A percentile compares a stretch with the other conserved stretches of the same genome.
Evolutionary conservation across 2,797 vertebrate genomes (phyloP).

Genomic region (Serranus cabrilla): DNA sequence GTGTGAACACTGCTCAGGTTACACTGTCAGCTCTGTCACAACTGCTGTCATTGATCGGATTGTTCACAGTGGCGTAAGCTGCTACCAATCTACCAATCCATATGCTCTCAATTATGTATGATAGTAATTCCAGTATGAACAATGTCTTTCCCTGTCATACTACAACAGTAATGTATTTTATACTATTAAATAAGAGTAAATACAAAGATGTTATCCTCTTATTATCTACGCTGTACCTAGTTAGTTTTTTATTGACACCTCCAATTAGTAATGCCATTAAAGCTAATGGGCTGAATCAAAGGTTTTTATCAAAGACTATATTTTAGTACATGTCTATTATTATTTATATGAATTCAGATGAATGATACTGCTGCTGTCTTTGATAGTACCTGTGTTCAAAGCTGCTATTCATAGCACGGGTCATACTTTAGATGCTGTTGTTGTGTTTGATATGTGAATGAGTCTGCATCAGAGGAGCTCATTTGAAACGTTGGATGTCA

Average conservation of each 20-base stretch:
- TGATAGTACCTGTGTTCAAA: slow-evolving; percentile 24
- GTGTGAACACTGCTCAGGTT: too few species aligned
- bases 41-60: too few species aligned
- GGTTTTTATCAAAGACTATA: neutral
- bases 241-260: too few species aligned
- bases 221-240: neutral
- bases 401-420: slow-evolving; percentile 16
- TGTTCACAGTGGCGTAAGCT: too few species aligned
- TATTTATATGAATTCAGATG: neutral
- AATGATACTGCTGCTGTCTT: neutral
- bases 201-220: neutral
- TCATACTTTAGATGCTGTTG: slow-evolving; percentile 29
- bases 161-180: neutral
- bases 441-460: slow-evolving; percentile 45
- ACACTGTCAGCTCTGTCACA: too few species aligned
- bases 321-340: neutral
- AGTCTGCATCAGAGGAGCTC: slow-evolving; percentile 26
- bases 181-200: neutral
- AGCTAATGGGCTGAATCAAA: too few species aligned
- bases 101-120: too few species aligned
- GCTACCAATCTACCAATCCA: too few species aligned
- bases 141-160: neutral
- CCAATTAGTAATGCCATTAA: too few species aligned
- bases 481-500: slow-evolving; percentile 43
- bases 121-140: neutral